Conservation (phyloP, 1,140 invertebrate species). For the Cryptotermes secundus region DNA sequence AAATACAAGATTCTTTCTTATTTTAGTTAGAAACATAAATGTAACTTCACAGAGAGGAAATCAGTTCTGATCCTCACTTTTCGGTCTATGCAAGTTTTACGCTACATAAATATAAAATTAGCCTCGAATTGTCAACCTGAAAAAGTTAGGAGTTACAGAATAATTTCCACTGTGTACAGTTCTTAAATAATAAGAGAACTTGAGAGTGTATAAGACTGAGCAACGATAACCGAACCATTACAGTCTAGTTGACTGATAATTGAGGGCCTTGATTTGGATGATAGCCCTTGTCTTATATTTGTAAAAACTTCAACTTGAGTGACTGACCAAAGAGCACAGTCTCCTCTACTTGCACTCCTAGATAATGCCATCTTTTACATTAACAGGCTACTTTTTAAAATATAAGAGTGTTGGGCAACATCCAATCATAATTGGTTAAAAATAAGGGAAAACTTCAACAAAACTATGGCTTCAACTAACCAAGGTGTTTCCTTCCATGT, state of each 20-base stretch:
- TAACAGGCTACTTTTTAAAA: neutral
- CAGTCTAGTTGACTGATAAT: neutral
- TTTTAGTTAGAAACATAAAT: neutral
- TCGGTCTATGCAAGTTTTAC: neutral
- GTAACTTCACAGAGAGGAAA: neutral
- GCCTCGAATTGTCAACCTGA: neutral
- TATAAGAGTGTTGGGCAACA: neutral
- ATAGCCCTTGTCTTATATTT: conserved; percentile 11
- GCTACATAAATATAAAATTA: neutral
- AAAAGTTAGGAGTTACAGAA: neutral
- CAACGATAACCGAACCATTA: neutral
- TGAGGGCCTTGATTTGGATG: neutral
- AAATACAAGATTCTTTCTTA: neutral
- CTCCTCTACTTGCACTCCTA: neutral
- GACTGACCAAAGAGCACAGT: neutral
- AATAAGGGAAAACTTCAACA: neutral
- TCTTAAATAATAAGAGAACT: neutral
- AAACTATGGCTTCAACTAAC: conserved; percentile 22
- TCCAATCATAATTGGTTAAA: neutral
- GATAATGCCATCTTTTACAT: neutral
- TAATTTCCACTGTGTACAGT: neutral
- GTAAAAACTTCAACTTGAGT: neutral
- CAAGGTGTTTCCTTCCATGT: conserved; percentile 35
- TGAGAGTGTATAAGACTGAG: neutral
- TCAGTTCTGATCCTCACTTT: neutral